A percentile compares a stretch with the other conserved stretches of the same genome.
These are phyloP conservation scores for Thalpophila matura DNA, from an alignment of 2,888 invertebrate species.

Conservation along the genomic window DNA sequence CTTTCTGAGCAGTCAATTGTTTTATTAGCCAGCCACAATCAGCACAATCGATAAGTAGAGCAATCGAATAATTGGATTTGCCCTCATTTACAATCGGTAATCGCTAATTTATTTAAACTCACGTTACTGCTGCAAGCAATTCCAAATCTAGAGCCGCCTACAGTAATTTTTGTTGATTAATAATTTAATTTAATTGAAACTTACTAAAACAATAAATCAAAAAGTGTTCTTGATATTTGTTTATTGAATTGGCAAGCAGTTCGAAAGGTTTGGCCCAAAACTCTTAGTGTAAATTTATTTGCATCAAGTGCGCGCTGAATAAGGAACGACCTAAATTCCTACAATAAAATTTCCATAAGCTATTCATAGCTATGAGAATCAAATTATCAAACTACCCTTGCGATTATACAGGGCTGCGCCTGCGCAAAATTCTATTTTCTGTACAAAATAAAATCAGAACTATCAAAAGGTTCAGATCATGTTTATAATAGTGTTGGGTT, in stretches of 20 bases:
- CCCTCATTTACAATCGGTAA: conserved; percentile 30
- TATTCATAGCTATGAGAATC: no score
- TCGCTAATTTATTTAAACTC: conserved; percentile 44
- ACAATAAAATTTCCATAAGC: conserved; percentile 1
- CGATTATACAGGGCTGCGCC: no score
- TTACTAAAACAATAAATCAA: conserved; percentile 46
- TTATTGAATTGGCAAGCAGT: conserved; percentile 37
- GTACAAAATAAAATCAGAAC: no score
- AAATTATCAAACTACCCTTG: no score
- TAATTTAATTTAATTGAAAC: conserved; percentile 55
- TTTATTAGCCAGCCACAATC: conserved; percentile 29
- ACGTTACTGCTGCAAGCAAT: conserved; percentile 51
- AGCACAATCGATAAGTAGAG: conserved; percentile 41
- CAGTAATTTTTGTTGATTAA: conserved; percentile 45
- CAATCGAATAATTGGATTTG: conserved; percentile 45
- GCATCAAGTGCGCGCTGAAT: conserved; percentile 16
- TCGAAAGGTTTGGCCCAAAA: conserved; percentile 34
- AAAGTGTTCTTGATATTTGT: conserved; percentile 52
- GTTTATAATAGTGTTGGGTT: no score
- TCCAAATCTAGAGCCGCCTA: conserved; percentile 52
- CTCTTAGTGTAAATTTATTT: conserved; percentile 25
- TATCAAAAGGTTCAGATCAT: no score
- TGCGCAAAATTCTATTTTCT: no score
- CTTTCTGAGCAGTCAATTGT: conserved; percentile 23
- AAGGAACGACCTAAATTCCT: conserved; percentile 21